Evolutionary conservation across 37 sponge, comb jelly and placozoan genomes (phyloP).

Genomic region (Ianthella basta): DNA sequence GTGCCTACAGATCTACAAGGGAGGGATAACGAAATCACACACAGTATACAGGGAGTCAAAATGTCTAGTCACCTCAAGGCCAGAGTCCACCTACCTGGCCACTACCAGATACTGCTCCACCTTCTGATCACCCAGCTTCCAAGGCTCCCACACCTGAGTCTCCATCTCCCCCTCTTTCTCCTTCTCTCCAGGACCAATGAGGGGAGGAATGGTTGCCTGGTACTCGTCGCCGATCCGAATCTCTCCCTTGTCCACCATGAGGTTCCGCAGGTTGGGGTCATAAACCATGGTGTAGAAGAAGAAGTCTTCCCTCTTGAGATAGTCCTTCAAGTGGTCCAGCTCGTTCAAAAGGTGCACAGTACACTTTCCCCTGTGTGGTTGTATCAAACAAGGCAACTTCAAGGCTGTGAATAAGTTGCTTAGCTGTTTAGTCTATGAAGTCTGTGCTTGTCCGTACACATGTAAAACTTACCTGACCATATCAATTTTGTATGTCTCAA

Average conservation of each 20-base stretch:
- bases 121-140: constrained; percentile 73
- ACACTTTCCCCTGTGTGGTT: constrained; percentile 80
- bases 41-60: not conserved
- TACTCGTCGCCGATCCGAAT: constrained; percentile 85
- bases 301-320: constrained; percentile 85
- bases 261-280: constrained; percentile 89
- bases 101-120: constrained; percentile 93
- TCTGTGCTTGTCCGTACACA: too few species aligned
- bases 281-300: constrained; percentile 95
- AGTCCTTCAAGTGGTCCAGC: constrained; percentile 72
- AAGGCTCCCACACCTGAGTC: constrained; percentile 82
- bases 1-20: constrained; percentile 87
- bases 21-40: not conserved
- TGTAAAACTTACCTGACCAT: constrained; percentile 79
- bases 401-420: not conserved
- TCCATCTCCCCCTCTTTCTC: not conserved
- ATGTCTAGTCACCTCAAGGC: not conserved
- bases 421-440: too few species aligned
- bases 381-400: not conserved
- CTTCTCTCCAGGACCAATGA: constrained; percentile 27
- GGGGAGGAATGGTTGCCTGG: constrained; percentile 83
- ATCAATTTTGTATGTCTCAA: constrained; percentile 92
- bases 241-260: constrained; percentile 90
- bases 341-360: constrained; percentile 87
- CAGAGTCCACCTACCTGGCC: constrained; percentile 62